phyloP scores from a whole-genome alignment of 2,113 vertebrate species.

The Cnemophilus loriae region DNA sequence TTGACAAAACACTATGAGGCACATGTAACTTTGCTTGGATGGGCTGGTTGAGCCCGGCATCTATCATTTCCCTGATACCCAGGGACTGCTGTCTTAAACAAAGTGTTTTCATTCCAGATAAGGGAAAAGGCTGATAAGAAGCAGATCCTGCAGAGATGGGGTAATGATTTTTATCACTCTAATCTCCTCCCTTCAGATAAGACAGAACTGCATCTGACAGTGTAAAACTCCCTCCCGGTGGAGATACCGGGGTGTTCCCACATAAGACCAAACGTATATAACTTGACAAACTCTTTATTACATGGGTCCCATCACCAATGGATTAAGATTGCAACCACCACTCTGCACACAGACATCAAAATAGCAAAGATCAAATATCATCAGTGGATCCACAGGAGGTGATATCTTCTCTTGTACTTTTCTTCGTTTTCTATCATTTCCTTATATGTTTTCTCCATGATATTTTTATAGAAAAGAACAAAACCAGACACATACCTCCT shows the following conservation, averaged over 20 bases:
- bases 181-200: neutral
- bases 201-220: neutral
- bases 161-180: neutral
- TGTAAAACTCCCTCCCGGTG: neutral
- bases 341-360: neutral
- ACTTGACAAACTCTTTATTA: neutral
- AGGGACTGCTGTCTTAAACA: neutral
- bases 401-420: neutral
- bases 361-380: neutral
- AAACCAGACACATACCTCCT: neutral
- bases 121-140: neutral
- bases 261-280: neutral
- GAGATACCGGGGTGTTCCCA: neutral
- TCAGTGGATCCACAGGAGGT: neutral
- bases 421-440: neutral
- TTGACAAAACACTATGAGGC: neutral
- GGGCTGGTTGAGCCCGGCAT: neutral
- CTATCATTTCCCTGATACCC: neutral
- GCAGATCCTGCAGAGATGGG: neutral
- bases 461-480: neutral
- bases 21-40: neutral
- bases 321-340: neutral
- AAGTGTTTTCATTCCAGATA: neutral
- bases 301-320: rapidly evolving
- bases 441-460: neutral